A percentile compares a stretch with the other conserved stretches of the same genome.
These are phyloP conservation scores for Amazona vittata DNA, from an alignment of 2,113 vertebrate species.

Conservation along the genomic window DNA sequence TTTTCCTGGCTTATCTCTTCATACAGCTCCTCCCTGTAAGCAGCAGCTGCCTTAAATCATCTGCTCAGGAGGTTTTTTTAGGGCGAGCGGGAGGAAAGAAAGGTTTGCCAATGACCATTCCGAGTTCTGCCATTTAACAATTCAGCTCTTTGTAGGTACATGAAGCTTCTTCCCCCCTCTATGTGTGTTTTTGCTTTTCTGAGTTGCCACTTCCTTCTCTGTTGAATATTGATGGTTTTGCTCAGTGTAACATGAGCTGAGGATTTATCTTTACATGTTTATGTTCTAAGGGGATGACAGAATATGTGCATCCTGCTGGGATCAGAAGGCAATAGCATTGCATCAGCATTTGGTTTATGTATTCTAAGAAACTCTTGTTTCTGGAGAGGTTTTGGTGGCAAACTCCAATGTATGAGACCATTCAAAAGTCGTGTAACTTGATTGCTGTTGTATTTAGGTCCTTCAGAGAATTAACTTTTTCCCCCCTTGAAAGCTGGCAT, in stretches of 20 bases:
- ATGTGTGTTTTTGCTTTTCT: neutral
- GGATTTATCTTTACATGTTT: neutral
- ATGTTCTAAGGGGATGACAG: neutral
- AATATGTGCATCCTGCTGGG: neutral
- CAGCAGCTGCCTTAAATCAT: constrained; percentile 36
- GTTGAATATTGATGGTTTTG: neutral
- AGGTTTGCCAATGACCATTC: neutral
- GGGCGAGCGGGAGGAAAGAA: neutral
- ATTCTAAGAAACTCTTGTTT: neutral
- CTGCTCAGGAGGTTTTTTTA: constrained; percentile 1
- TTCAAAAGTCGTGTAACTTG: neutral
- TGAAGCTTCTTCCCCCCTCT: neutral
- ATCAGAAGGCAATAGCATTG: neutral
- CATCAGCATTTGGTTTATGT: neutral
- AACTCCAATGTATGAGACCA: neutral
- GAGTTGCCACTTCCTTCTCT: neutral
- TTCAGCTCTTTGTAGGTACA: neutral
- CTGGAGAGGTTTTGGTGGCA: neutral
- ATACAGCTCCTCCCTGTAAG: neutral
- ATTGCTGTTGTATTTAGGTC: neutral
- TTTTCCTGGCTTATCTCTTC: constrained; percentile 34
- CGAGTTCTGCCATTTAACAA: neutral
- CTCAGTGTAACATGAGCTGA: neutral
- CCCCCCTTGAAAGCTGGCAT: neutral
- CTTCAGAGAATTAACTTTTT: neutral